Evolutionary conservation across 1,140 invertebrate genomes (phyloP), one percentile per base, ranked within the genome.

Genomic region (Mactra quadrangularis): DNA sequence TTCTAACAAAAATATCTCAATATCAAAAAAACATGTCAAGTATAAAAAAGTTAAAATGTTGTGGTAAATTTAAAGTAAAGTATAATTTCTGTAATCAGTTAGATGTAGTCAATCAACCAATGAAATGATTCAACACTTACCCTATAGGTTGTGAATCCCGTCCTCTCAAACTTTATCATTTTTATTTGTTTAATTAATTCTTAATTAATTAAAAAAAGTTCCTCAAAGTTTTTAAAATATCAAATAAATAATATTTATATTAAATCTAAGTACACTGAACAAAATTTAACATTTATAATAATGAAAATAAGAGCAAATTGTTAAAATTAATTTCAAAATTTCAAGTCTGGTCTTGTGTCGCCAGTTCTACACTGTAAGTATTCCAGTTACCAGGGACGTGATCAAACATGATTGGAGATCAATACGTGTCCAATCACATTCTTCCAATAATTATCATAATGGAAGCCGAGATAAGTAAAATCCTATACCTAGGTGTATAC

Each of bases 101-200:
- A n/a, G n/a, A n/a, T n/a, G n/a, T n/a, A n/a, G n/a, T n/a, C n/a
- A 59, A 41, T 74, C 71, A 74, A 47, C 74, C 74, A 76, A 76
- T 76, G 74, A 76, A 64, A 76, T 31, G 15, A 9, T 17, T 17
- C 25, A 29, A 27, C 71, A 90, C 90, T 90, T 74, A 91, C 90
- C 89, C 89, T 66, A 66, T 91, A 91, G 13, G 90, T 90, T 35
- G 90, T 90, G 79, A 91, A 91, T 68, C 88, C 89, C 35, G 87
- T 89, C 78, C 89, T 89, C 71, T 91, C 90, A 88, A 91, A 86
- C 71, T 91, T 91, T 38, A 91, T 91, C 90, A 91, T 91, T 76
- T 77, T 90, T 62, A n/a, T 64, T 82, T 17, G 27, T 47, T 75
- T 47, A 41, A 7, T 41, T 41, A n/a, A 7, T 15, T 7, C 38